Conservation (phyloP, 23 tunicate species). For the Clavelina lepadiformis region DNA sequence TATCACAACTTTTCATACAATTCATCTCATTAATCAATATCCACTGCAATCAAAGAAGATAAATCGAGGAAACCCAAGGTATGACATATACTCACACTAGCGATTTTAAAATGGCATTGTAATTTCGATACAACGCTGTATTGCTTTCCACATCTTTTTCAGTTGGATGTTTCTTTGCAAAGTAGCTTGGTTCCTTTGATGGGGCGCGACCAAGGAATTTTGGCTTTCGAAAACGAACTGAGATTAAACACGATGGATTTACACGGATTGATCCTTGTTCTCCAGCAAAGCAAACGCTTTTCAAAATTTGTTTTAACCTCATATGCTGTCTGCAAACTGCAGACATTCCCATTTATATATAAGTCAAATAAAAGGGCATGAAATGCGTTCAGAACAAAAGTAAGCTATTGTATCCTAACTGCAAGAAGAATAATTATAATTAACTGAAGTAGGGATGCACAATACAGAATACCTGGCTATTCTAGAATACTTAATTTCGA, state of each 20-base stretch:
- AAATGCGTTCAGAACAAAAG: too few relatives aligned
- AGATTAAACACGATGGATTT: slow-evolving; percentile 8
- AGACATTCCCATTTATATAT: too few relatives aligned
- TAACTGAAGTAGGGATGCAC: too few relatives aligned
- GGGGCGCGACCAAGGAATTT: slow-evolving; percentile 35
- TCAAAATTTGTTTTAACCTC: too few relatives aligned
- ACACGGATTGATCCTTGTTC: too few relatives aligned
- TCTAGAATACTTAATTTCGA: too few relatives aligned
- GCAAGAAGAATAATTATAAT: too few relatives aligned
- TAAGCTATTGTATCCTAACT: too few relatives aligned
- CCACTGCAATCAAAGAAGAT: slow-evolving; percentile 3
- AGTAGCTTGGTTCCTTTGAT: slow-evolving; percentile 31
- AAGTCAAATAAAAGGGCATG: too few relatives aligned
- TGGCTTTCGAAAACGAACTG: slow-evolving; percentile 47
- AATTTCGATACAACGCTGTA: slow-evolving; percentile 6
- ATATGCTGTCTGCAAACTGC: too few relatives aligned
- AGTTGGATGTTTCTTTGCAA: slow-evolving; percentile 37
- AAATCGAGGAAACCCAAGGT: not conserved
- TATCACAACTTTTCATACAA: not conserved
- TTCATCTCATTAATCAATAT: not conserved
- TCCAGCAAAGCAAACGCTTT: too few relatives aligned
- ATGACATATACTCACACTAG: slow-evolving; percentile 19
- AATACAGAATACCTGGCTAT: too few relatives aligned
- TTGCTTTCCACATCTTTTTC: slow-evolving; percentile 19
- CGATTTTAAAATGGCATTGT: slow-evolving; percentile 16